A percentile compares a stretch with the other conserved stretches of the same genome.
phyloP scores from a whole-genome alignment of 2,888 invertebrate species.

The Zygaena filipendulae region DNA sequence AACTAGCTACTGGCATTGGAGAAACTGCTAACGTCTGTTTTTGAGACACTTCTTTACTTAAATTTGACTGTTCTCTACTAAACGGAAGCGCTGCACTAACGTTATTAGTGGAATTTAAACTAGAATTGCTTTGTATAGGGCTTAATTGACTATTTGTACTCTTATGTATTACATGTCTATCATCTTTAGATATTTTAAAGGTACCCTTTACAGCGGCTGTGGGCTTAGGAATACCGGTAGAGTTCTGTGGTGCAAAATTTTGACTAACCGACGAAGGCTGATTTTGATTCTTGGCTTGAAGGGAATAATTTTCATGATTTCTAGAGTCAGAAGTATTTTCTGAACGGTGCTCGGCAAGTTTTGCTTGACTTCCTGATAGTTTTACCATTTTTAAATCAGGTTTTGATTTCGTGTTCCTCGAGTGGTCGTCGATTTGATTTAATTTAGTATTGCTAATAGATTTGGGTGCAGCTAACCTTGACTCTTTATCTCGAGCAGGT shows the following conservation, averaged over 20 bases:
- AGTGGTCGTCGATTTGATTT: constrained; percentile 55
- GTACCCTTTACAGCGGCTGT: constrained; percentile 93
- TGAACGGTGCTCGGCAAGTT: constrained; percentile 40
- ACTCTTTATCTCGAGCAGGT: constrained; percentile 54
- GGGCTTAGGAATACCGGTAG: constrained; percentile 85
- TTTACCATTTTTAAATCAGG: constrained; percentile 56
- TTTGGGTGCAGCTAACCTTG: constrained; percentile 64
- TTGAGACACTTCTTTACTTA: constrained; percentile 58
- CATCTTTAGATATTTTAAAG: constrained; percentile 75
- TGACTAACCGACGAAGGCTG: constrained; percentile 56
- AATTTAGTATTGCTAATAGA: constrained; percentile 57
- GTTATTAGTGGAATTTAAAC: constrained; percentile 65
- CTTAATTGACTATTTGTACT: constrained; percentile 67
- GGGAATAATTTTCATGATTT: constrained; percentile 26
- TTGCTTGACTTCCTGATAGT: constrained; percentile 53
- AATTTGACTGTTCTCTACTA: constrained; percentile 61
- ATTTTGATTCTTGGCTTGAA: constrained; percentile 29
- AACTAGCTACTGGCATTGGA: constrained; percentile 74
- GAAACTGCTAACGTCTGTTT: constrained; percentile 74
- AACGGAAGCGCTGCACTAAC: constrained; percentile 55
- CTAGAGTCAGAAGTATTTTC: constrained; percentile 32
- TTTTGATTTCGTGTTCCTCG: constrained; percentile 40
- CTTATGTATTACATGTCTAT: constrained; percentile 61
- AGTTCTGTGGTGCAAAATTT: constrained; percentile 38
- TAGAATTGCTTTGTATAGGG: constrained; percentile 67